Evolutionary conservation across 1,140 invertebrate species (phyloP).

Genomic region (Carcinoscorpius rotundicauda): DNA sequence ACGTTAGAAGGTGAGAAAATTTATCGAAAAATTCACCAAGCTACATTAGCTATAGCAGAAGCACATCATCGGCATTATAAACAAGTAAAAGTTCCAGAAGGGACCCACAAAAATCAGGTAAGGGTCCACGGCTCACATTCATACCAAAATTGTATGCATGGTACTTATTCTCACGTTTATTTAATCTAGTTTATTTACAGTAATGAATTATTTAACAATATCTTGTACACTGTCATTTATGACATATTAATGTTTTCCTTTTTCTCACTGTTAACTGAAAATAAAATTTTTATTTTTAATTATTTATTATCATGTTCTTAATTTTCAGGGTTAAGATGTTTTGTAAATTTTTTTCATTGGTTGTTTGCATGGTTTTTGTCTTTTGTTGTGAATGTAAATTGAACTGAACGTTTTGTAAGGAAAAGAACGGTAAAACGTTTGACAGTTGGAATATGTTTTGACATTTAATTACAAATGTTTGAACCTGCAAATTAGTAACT

Average conservation of each 20-base stretch:
- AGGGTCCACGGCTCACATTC: background rate
- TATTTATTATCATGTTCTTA: too few species aligned
- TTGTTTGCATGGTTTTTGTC: too few species aligned
- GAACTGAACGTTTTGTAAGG: too few species aligned
- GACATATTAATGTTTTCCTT: background rate
- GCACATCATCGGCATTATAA: conserved; percentile 25
- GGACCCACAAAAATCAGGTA: background rate
- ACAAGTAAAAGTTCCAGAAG: conserved; percentile 1
- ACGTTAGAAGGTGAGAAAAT: conserved; percentile 30
- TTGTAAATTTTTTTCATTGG: too few species aligned
- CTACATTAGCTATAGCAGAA: conserved; percentile 30
- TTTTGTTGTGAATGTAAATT: too few species aligned
- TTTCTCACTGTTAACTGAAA: too few species aligned
- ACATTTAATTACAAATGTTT: too few species aligned
- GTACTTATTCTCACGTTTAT: background rate
- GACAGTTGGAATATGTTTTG: too few species aligned
- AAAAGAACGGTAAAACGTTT: too few species aligned
- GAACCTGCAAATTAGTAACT: too few species aligned
- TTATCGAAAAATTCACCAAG: conserved; percentile 30
- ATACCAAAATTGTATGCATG: background rate
- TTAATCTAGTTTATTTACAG: background rate
- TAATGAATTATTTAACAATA: background rate
- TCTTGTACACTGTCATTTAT: background rate
- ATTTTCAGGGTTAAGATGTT: too few species aligned
- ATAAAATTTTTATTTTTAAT: too few species aligned